phyloP scores from a whole-genome alignment of 2,113 vertebrate genomes.

The Lichenostomus cassidix region DNA sequence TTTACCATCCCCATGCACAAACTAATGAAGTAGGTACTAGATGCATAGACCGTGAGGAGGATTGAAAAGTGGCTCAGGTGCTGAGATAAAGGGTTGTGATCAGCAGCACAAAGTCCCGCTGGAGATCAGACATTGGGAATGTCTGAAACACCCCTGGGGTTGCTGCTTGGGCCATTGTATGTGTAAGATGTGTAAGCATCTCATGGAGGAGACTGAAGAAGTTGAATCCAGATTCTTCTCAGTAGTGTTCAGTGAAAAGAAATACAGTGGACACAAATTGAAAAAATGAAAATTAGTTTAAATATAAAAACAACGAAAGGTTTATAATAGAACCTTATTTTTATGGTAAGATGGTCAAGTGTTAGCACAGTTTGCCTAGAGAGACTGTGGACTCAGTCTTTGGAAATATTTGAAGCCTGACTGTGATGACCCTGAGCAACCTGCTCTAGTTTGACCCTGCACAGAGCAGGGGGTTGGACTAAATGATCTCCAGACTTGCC shows the following conservation, averaged over 20 bases:
- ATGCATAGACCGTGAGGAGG: background rate
- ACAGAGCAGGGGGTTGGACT: background rate
- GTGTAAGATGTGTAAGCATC: background rate
- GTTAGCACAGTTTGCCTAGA: background rate
- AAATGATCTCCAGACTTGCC: background rate
- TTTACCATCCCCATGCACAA: background rate
- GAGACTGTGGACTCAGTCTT: background rate
- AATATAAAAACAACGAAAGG: background rate
- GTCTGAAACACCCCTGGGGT: background rate
- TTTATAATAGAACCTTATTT: background rate
- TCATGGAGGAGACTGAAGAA: background rate
- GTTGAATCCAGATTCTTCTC: background rate
- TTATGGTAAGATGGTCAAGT: background rate
- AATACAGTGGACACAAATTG: background rate
- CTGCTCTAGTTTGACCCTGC: background rate
- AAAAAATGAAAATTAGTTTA: background rate
- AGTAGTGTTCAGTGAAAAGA: background rate
- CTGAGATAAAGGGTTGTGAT: background rate
- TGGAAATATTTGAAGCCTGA: rapidly evolving
- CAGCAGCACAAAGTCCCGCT: background rate
- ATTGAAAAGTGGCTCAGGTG: background rate
- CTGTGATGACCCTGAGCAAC: background rate
- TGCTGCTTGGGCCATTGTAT: background rate
- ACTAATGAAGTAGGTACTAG: background rate
- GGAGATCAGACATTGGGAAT: background rate